Base-by-base conservation (phyloP, 2,888 invertebrate species). In the Agrotis puta region DNA sequence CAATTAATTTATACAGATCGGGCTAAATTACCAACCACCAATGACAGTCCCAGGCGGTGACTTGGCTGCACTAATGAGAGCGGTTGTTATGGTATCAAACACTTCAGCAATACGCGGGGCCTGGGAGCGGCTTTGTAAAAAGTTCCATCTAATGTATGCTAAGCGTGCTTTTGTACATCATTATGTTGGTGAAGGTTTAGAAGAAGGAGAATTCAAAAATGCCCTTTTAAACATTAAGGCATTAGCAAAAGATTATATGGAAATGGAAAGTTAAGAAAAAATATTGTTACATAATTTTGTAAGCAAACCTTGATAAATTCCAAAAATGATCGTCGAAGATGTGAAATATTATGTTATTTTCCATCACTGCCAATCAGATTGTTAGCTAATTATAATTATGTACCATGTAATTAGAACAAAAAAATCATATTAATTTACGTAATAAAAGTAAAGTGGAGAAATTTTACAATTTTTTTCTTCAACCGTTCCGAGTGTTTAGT, bases 111-210 rank as follows among this genome's bases (percentile, higher is more conserved):
- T 99, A 75, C 97, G 97, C 65, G 97, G 97, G 39, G 97, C 98
- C 6, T 99, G 99, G 99, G 97, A 97, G 73, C 97, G 98, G 66
- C 94, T 99, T 22, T 97, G 97, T 86, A 97, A 97, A 85, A 99
- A 99, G 91, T 98, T 98, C 90, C 97, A 98, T 75, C 92, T 98
- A 64, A 98, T 99, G 97, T 98, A 97, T 87, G 96, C 97, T 70
- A 98, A 98, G 90, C 96, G 98, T 70, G 98, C 98, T 7, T 99
- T 99, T 91, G 97, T 99, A 18, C 98, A 99, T 93, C 99, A 99
- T 96, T 99, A 97, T 87, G 96, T 97, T 6, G 97, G 97, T 3
- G 98, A 98, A 94, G 98, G 98, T 2, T 94, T 98, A 92, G 98
- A 98, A 90, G 97, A 97, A 92, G 96, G 95, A 3, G 97, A 97